Evolutionary conservation across 2,113 vertebrate genomes (phyloP).

Genomic region (Hydrolagus affinis): DNA sequence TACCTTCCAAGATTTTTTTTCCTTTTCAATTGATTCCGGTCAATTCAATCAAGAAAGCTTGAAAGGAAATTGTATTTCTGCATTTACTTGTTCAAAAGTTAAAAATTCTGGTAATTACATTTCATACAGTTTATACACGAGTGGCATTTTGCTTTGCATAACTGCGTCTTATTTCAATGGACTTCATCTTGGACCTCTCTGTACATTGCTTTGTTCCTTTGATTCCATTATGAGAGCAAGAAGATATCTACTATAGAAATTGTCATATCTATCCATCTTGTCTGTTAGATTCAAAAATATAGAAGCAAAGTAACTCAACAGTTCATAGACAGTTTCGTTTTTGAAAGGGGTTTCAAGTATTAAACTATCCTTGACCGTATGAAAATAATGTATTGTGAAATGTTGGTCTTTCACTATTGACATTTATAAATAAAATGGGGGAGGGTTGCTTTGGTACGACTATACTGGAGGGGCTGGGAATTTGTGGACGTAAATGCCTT

Average conservation of each 20-base stretch:
- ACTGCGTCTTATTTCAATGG: not conserved
- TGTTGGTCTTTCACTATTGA: not conserved
- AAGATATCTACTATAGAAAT: too few relatives aligned
- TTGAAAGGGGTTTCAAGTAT: not conserved
- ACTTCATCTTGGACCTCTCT: not conserved
- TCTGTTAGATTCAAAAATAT: not conserved
- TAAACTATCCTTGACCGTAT: too few relatives aligned
- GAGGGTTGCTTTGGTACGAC: not conserved
- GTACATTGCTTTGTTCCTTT: not conserved
- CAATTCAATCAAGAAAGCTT: not conserved
- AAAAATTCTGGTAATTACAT: not conserved
- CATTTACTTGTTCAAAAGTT: not conserved
- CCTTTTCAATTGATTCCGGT: too few relatives aligned
- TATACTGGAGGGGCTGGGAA: not conserved
- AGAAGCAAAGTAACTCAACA: not conserved
- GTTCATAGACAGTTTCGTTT: not conserved
- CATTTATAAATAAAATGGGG: not conserved
- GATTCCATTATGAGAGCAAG: not conserved
- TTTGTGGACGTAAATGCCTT: conserved; percentile 21
- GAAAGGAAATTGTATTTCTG: not conserved
- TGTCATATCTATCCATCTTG: too few relatives aligned
- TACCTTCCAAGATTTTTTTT: not conserved
- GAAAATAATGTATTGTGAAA: too few relatives aligned
- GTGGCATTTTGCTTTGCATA: not conserved
- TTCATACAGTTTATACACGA: not conserved